Percentiles rank a stretch among this genome's conserved stretches.
These are phyloP conservation scores for Lithodes maja DNA, from an alignment of 2,888 invertebrate species.

Conservation along the genomic window DNA sequence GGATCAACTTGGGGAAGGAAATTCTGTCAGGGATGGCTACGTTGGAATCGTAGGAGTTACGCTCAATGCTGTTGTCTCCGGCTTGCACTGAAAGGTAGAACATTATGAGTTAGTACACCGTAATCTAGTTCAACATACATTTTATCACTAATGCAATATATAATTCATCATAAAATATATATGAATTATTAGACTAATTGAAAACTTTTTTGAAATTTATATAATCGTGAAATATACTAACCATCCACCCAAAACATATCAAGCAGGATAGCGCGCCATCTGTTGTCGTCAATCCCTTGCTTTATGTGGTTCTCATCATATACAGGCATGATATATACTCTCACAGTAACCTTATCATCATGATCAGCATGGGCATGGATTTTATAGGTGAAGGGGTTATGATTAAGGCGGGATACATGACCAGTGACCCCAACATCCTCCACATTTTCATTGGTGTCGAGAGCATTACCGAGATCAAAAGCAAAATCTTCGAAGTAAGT, in stretches of 20 bases:
- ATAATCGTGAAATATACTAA: slow-evolving; percentile 19
- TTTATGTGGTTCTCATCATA: slow-evolving; percentile 71
- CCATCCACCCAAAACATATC: slow-evolving; percentile 72
- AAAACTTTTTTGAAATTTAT: not conserved
- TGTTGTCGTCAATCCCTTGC: slow-evolving; percentile 66
- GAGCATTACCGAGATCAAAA: slow-evolving; percentile 74
- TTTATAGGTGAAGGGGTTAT: slow-evolving; percentile 72
- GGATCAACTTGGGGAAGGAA: slow-evolving; percentile 71
- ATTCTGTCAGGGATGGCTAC: slow-evolving; percentile 72
- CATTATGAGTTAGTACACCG: too few species aligned
- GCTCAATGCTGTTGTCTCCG: slow-evolving; percentile 71
- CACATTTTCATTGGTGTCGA: slow-evolving; percentile 41
- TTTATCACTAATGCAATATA: too few species aligned
- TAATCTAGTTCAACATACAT: too few species aligned
- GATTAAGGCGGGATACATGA: slow-evolving; percentile 72
- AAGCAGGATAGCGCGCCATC: slow-evolving; percentile 70
- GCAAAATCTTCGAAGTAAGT: slow-evolving; percentile 72
- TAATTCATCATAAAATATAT: not conserved
- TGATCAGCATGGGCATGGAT: slow-evolving; percentile 69
- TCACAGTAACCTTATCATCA: slow-evolving; percentile 71
- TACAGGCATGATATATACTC: slow-evolving; percentile 72
- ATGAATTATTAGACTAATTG: not conserved
- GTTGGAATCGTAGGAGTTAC: slow-evolving; percentile 72
- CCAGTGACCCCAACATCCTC: slow-evolving; percentile 61
- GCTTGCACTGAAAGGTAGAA: slow-evolving; percentile 79